Percentiles rank a stretch among this genome's conserved stretches.
These are phyloP conservation scores for Mormyrus hasselquistii DNA, from an alignment of 2,797 vertebrate species.

Conservation along the genomic window DNA sequence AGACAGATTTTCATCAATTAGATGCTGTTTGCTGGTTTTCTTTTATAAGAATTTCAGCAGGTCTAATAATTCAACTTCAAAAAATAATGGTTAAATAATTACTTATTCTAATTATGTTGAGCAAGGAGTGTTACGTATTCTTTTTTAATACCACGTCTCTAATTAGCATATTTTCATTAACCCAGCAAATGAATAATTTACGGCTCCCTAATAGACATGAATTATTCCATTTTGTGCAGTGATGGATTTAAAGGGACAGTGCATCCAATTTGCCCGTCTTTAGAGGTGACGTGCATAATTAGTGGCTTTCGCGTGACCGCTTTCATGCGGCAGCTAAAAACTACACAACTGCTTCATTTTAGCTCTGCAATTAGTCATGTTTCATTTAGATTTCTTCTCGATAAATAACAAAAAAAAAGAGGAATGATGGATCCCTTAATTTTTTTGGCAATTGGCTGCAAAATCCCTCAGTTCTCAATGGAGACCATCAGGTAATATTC, in stretches of 20 bases:
- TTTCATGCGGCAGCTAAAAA: background rate
- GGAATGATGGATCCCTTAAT: background rate
- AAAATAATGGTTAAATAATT: slow-evolving; percentile 78
- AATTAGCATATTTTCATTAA: slow-evolving; percentile 91
- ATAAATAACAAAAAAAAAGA: background rate
- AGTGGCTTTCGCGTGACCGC: slow-evolving; percentile 31
- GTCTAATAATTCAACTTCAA: slow-evolving; percentile 69
- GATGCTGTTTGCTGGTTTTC: slow-evolving; percentile 36
- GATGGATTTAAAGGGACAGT: slow-evolving; percentile 66
- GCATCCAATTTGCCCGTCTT: slow-evolving; percentile 62
- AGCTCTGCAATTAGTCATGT: background rate
- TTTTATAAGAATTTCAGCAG: slow-evolving; percentile 43
- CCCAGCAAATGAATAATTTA: slow-evolving; percentile 80
- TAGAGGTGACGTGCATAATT: slow-evolving; percentile 64
- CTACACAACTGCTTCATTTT: background rate
- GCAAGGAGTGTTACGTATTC: slow-evolving; percentile 71
- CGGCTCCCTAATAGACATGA: slow-evolving; percentile 64
- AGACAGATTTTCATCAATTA: slow-evolving; percentile 51
- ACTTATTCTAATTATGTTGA: slow-evolving; percentile 76
- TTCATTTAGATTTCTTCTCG: background rate
- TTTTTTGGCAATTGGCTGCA: background rate
- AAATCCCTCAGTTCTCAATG: background rate
- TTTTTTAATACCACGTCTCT: slow-evolving; percentile 62
- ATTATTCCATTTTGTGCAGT: slow-evolving; percentile 62
- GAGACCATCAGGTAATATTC: background rate